Evolutionary conservation across 1,140 invertebrate species (phyloP).

Genomic region (Bemisia tabaci): DNA sequence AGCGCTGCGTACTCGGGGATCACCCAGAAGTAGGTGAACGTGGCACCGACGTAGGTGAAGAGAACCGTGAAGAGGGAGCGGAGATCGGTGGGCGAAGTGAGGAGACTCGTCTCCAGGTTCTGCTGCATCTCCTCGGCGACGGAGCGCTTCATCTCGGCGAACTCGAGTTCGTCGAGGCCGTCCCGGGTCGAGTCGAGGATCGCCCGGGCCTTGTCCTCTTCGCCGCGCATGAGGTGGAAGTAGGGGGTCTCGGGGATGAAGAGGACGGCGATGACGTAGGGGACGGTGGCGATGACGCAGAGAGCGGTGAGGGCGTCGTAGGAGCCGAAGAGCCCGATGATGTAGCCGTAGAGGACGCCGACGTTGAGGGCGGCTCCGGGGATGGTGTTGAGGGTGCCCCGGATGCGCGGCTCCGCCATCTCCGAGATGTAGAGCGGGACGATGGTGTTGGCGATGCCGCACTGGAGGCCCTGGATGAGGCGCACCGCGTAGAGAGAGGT

Average conservation of each 20-base stretch:
- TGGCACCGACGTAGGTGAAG: not conserved
- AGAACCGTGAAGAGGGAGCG: not conserved
- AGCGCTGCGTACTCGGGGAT: not conserved
- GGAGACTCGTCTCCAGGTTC: not conserved
- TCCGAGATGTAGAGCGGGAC: slow-evolving; percentile 76
- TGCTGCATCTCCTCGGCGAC: not conserved
- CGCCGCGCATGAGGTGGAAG: slow-evolving; percentile 44
- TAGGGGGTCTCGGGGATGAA: slow-evolving; percentile 72
- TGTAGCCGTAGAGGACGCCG: slow-evolving; percentile 39
- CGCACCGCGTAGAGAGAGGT: slow-evolving; percentile 8
- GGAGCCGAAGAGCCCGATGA: slow-evolving; percentile 51
- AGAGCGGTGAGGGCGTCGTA: slow-evolving; percentile 51
- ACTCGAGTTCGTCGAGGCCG: not conserved
- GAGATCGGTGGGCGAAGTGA: not conserved
- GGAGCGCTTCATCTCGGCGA: not conserved
- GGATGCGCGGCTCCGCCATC: slow-evolving; percentile 36
- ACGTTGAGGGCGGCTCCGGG: slow-evolving; percentile 60
- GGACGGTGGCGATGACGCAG: slow-evolving; percentile 41
- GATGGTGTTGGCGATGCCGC: slow-evolving; percentile 58
- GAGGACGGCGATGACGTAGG: slow-evolving; percentile 49
- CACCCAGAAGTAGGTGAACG: not conserved
- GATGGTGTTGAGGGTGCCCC: slow-evolving; percentile 44
- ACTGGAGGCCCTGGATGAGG: slow-evolving; percentile 41
- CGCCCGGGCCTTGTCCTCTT: slow-evolving; percentile 35
- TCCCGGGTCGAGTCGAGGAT: not conserved